A percentile compares a stretch with the other conserved stretches of the same genome.
Evolutionary conservation across 2,113 vertebrate species (phyloP).

Genomic region (Pipa parva): DNA sequence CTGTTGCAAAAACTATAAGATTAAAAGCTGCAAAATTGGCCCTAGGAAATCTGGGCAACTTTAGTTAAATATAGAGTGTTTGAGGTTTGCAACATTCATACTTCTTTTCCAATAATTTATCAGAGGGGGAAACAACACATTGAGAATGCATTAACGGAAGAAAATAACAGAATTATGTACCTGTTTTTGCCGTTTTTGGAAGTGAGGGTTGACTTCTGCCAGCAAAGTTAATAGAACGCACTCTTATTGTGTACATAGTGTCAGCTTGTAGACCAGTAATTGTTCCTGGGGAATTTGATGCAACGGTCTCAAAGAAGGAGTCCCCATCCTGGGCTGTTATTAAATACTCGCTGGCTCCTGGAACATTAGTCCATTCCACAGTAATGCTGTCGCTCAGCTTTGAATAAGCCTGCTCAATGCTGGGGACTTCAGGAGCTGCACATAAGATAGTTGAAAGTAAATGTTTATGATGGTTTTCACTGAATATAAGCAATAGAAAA

Average conservation of each 20-base stretch:
- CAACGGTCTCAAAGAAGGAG: slow-evolving; percentile 66
- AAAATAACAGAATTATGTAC: too few relatives aligned
- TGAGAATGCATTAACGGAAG: too few relatives aligned
- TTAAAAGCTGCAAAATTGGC: too few relatives aligned
- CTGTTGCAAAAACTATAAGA: too few relatives aligned
- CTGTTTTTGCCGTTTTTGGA: slow-evolving; percentile 71
- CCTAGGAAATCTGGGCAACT: too few relatives aligned
- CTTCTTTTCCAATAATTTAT: too few relatives aligned
- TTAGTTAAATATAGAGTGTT: too few relatives aligned
- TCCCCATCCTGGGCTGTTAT: slow-evolving; percentile 66
- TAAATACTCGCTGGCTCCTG: slow-evolving; percentile 76
- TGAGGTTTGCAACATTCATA: too few relatives aligned
- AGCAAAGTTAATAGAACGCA: slow-evolving; percentile 75
- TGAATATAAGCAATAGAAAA: too few relatives aligned
- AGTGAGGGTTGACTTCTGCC: slow-evolving; percentile 79
- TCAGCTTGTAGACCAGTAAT: slow-evolving; percentile 69
- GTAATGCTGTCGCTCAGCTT: slow-evolving; percentile 85
- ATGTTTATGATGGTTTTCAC: too few relatives aligned
- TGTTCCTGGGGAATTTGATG: slow-evolving; percentile 72
- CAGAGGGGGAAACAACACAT: too few relatives aligned
- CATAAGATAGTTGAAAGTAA: background rate
- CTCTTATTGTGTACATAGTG: slow-evolving; percentile 71
- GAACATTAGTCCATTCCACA: slow-evolving; percentile 74
- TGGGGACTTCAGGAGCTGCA: slow-evolving; percentile 76
- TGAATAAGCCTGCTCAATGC: slow-evolving; percentile 76